A percentile compares a stretch with the other conserved stretches of the same genome.
These are phyloP conservation scores for Megastigmus dorsalis DNA, from an alignment of 2,888 invertebrate species.

Conservation along the genomic window DNA sequence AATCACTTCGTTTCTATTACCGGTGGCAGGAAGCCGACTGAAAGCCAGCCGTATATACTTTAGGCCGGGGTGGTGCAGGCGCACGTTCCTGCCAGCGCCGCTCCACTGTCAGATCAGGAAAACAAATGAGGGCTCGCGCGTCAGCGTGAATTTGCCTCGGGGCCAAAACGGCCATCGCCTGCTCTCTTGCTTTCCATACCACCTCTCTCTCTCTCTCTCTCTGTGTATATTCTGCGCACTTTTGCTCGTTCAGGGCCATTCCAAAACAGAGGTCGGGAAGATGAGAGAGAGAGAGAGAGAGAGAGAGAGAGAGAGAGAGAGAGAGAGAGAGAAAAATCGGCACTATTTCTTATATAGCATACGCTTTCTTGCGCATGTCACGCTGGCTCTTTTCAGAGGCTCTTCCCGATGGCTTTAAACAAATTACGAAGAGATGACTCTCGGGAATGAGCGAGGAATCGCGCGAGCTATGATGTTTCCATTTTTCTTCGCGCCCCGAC, in stretches of 20 bases:
- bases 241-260: not conserved
- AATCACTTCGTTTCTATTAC: slow-evolving; percentile 70
- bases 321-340: no score
- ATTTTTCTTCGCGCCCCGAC: not conserved
- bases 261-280: not conserved
- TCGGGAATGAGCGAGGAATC: not conserved
- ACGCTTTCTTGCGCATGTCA: slow-evolving; percentile 1
- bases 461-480: not conserved
- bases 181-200: not conserved
- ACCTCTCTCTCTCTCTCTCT: not conserved
- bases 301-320: no score
- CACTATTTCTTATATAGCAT: no score
- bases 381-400: not conserved
- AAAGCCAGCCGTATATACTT: slow-evolving; percentile 38
- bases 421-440: slow-evolving; percentile 41
- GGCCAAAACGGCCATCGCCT: not conserved
- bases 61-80: slow-evolving; percentile 11
- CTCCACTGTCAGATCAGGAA: slow-evolving; percentile 57
- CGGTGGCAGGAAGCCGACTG: slow-evolving; percentile 63
- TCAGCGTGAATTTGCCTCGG: slow-evolving; percentile 24
- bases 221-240: not conserved
- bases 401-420: slow-evolving; percentile 2
- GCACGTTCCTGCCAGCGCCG: slow-evolving; percentile 1
- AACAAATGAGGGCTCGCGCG: slow-evolving; percentile 48
- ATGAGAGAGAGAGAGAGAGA: not conserved